Conservation (phyloP, 2,797 vertebrate species). For the Acestrorhynchus altus region DNA sequence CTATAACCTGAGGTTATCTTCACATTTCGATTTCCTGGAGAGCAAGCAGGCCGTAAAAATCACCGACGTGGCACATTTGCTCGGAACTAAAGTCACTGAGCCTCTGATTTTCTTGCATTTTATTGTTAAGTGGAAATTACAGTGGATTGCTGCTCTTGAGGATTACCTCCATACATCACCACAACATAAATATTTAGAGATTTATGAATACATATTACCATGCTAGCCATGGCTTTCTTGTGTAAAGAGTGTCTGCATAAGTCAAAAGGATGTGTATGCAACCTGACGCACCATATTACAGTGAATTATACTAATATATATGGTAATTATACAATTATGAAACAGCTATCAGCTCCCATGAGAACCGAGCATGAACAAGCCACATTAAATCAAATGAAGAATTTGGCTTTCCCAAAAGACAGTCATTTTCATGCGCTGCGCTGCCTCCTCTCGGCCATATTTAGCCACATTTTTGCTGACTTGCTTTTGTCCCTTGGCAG, state of each 20-base stretch:
- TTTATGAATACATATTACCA: background rate
- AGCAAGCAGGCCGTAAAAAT: too few species aligned
- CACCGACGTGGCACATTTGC: too few species aligned
- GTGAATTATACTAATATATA: background rate
- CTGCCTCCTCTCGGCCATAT: slow-evolving; percentile 34
- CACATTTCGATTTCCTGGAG: too few species aligned
- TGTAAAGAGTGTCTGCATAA: background rate
- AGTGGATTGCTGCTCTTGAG: background rate
- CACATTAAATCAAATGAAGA: background rate
- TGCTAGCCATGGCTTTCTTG: background rate
- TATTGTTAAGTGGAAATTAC: slow-evolving; percentile 35
- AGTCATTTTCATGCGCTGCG: slow-evolving; percentile 28
- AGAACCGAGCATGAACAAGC: slow-evolving; percentile 15
- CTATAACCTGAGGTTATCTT: too few species aligned
- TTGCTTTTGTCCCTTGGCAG: slow-evolving; percentile 50
- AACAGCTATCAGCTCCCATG: background rate
- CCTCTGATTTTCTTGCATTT: too few species aligned
- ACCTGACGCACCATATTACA: background rate
- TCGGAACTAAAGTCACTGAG: too few species aligned
- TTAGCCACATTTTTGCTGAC: slow-evolving; percentile 56
- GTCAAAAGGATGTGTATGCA: background rate
- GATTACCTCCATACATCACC: background rate
- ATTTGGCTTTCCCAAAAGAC: background rate
- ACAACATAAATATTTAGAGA: background rate
- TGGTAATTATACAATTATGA: background rate